Percentiles rank a stretch among this genome's conserved stretches.
phyloP scores from a whole-genome alignment of 2,888 invertebrate genomes.

The Pyrgus malvae region DNA sequence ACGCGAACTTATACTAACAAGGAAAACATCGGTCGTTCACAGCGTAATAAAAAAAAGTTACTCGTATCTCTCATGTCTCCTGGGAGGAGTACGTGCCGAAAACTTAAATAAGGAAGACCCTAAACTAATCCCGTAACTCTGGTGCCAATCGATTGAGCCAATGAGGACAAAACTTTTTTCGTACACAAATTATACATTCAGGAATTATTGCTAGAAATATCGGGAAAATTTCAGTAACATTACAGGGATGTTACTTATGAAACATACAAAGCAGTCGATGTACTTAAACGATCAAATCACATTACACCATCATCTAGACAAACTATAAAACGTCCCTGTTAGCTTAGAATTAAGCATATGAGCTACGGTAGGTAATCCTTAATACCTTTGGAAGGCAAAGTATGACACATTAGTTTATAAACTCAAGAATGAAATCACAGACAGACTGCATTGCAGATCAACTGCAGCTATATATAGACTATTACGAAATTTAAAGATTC shows the following conservation, averaged over 20 bases:
- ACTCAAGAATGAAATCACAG: no score
- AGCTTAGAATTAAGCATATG: no score
- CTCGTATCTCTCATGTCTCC: conserved; percentile 34
- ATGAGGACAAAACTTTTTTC: not conserved
- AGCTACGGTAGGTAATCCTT: no score
- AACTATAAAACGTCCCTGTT: not conserved
- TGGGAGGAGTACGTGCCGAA: conserved; percentile 40
- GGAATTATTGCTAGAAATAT: not conserved
- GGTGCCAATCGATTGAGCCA: conserved; percentile 15
- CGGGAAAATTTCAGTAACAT: no score
- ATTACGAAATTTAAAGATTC: no score
- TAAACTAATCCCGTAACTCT: conserved; percentile 14
- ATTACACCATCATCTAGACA: not conserved
- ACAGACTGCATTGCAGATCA: no score
- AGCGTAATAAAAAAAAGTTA: conserved; percentile 28
- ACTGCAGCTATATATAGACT: no score
- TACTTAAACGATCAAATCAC: no score
- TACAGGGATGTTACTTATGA: no score
- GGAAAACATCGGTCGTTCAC: conserved; percentile 26
- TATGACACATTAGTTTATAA: no score
- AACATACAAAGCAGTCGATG: no score
- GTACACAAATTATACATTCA: not conserved
- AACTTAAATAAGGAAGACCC: conserved; percentile 31
- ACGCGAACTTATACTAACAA: conserved; percentile 26
- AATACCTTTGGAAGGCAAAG: no score